A percentile compares a stretch with the other conserved stretches of the same genome.
Conservation (phyloP, 1,140 invertebrate genomes). For the Tetramorium parvispinum region DNA sequence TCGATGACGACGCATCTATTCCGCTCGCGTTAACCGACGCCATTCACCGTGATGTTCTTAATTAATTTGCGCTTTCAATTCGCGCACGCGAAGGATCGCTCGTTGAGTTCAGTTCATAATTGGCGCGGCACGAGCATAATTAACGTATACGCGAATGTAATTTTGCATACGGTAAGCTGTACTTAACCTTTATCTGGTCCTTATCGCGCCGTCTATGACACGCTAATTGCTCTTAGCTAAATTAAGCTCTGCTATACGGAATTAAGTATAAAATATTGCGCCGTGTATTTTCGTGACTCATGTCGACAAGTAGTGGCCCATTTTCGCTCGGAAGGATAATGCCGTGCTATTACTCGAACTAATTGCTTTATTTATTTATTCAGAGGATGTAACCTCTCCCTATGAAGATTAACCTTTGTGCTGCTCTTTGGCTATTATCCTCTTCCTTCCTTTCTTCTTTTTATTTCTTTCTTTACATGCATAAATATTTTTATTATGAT, state of each 20-base stretch:
- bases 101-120: slow-evolving; percentile 28
- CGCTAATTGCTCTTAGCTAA: slow-evolving; percentile 56
- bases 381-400: background rate
- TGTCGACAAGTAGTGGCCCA: background rate
- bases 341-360: background rate
- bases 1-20: background rate
- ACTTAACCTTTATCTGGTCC: slow-evolving; percentile 51
- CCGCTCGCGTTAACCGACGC: slow-evolving; percentile 28
- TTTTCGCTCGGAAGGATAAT: slow-evolving; percentile 10
- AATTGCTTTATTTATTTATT: slow-evolving; percentile 15
- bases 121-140: slow-evolving; percentile 16
- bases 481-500: background rate
- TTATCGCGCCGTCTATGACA: slow-evolving; percentile 32
- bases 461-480: background rate
- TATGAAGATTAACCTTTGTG: background rate
- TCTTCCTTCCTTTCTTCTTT: background rate
- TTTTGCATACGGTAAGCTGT: slow-evolving; percentile 49
- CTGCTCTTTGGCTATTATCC: background rate
- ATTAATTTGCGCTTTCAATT: slow-evolving; percentile 50
- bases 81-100: slow-evolving; percentile 43
- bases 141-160: slow-evolving; percentile 46
- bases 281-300: slow-evolving; percentile 27
- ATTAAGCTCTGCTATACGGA: slow-evolving; percentile 15
- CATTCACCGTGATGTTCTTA: slow-evolving; percentile 23
- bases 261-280: slow-evolving; percentile 48